Conservation (phyloP, 2,888 invertebrate genomes). For the Drosophila phalerata region DNA sequence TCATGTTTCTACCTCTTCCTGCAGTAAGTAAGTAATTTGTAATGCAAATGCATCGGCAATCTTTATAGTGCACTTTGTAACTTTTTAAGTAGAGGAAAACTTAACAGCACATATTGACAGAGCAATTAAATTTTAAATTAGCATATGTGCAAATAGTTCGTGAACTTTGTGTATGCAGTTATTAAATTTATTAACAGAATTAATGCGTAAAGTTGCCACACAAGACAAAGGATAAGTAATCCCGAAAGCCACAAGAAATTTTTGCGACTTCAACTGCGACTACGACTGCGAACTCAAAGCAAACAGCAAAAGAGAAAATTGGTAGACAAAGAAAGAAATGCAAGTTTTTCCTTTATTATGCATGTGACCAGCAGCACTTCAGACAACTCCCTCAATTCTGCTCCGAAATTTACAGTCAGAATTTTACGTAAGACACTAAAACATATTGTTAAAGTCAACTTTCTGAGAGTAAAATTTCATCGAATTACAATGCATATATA, state of each 20-base stretch:
- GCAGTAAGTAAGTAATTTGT: conserved; percentile 51
- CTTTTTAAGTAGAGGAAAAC: conserved; percentile 24
- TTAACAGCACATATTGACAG: conserved; percentile 62
- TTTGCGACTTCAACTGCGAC: conserved; percentile 17
- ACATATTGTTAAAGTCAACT: neutral
- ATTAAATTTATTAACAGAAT: conserved; percentile 80
- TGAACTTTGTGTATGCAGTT: conserved; percentile 59
- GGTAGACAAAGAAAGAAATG: conserved; percentile 53
- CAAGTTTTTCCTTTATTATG: conserved; percentile 35
- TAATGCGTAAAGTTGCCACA: conserved; percentile 68
- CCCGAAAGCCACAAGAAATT: conserved; percentile 49
- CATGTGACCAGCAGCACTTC: conserved; percentile 20
- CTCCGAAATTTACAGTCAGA: conserved; percentile 36
- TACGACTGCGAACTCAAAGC: conserved; percentile 48
- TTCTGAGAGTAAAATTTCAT: neutral
- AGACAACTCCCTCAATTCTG: conserved; percentile 15
- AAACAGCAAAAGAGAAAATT: conserved; percentile 54
- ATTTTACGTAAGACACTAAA: conserved; percentile 4
- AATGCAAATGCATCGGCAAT: conserved; percentile 56
- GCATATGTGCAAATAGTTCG: conserved; percentile 59
- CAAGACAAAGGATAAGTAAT: conserved; percentile 49
- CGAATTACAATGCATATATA: neutral
- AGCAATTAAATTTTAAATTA: conserved; percentile 78
- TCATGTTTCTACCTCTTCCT: conserved; percentile 4
- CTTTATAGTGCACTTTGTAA: conserved; percentile 36